Conservation (phyloP, 1,140 invertebrate genomes). For the Leptopilina boulardi region DNA sequence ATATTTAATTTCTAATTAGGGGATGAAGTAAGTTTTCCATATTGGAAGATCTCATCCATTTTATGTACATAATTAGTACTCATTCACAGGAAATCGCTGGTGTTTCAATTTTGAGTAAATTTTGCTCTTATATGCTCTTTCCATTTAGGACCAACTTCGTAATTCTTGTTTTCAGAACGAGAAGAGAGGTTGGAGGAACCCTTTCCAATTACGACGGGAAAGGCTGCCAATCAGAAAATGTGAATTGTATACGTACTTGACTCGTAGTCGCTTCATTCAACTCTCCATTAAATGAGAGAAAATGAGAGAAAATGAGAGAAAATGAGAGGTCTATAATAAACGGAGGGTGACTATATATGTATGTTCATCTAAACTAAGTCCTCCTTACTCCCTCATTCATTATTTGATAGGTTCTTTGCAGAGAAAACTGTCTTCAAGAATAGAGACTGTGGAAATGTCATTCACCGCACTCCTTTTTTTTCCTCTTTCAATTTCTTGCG, state of each 20-base stretch:
- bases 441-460: too few species aligned
- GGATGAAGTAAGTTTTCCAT: too few species aligned
- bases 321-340: neutral
- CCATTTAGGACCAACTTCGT: constrained; percentile 34
- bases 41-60: neutral
- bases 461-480: neutral
- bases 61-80: neutral
- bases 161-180: neutral
- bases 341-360: neutral
- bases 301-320: neutral
- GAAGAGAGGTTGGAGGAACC: neutral
- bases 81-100: constrained; percentile 38
- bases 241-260: constrained; percentile 40
- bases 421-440: neutral
- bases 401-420: neutral
- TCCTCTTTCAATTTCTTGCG: neutral
- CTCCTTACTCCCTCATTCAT: neutral
- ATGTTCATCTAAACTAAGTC: neutral
- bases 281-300: neutral
- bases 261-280: constrained; percentile 28
- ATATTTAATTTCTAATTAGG: too few species aligned
- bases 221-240: constrained; percentile 53
- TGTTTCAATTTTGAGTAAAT: constrained; percentile 21
- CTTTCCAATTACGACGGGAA: constrained; percentile 51
- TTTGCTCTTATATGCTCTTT: neutral